Conservation (phyloP, 2,113 vertebrate genomes). For the Anseranas semipalmata region DNA sequence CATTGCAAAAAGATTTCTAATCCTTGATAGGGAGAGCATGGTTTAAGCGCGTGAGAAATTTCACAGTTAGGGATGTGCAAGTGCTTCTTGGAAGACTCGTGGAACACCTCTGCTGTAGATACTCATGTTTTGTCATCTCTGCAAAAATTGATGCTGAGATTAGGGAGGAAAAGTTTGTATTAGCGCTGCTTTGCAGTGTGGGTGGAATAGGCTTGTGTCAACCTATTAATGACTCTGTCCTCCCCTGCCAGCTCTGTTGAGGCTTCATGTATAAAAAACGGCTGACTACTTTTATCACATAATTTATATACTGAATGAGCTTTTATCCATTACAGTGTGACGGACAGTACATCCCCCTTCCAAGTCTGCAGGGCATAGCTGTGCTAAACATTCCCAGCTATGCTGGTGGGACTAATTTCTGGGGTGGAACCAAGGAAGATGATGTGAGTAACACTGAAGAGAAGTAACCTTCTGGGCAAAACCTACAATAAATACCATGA, state of each 20-base stretch:
- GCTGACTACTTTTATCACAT: neutral
- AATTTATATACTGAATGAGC: slow-evolving; percentile 15
- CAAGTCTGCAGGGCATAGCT: slow-evolving; percentile 97
- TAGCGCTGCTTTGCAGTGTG: neutral
- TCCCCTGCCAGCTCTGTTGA: neutral
- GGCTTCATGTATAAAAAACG: slow-evolving; percentile 2
- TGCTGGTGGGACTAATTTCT: slow-evolving; percentile 97
- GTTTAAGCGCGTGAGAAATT: neutral
- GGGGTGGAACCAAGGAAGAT: slow-evolving; percentile 98
- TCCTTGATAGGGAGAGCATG: neutral
- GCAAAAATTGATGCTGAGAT: neutral
- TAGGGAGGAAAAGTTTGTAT: neutral
- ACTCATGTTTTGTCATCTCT: neutral
- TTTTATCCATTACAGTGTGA: slow-evolving; percentile 87
- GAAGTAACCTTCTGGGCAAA: neutral
- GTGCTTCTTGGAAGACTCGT: neutral
- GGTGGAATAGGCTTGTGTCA: neutral
- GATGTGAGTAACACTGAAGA: slow-evolving; percentile 85
- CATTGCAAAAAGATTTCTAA: neutral
- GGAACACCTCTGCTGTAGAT: neutral
- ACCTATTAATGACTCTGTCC: neutral
- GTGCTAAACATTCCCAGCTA: slow-evolving; percentile 98
- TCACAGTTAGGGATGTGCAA: neutral
- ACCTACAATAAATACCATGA: neutral
- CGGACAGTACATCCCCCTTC: slow-evolving; percentile 96